Evolutionary conservation across 2,113 vertebrate species (phyloP).

Genomic region (Cercocebus atys): DNA sequence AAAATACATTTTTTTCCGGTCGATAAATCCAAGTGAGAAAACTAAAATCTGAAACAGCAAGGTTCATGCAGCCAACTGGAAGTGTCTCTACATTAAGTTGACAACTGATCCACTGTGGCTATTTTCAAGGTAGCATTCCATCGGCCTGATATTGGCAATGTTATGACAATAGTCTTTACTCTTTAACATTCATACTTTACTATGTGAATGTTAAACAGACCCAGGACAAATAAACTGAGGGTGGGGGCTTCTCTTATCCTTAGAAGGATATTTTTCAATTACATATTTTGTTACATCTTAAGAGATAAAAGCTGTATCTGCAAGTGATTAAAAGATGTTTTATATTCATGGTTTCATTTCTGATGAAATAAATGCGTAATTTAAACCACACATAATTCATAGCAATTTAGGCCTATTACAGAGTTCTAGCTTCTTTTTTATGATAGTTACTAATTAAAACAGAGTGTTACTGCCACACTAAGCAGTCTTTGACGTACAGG

Average conservation of each 20-base stretch:
- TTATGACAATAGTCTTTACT: background rate
- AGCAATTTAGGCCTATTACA: constrained; percentile 53
- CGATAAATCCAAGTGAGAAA: background rate
- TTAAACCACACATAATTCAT: constrained; percentile 70
- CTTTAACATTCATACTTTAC: background rate
- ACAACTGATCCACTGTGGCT: background rate
- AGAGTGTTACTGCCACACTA: constrained; percentile 46
- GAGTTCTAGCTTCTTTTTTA: constrained; percentile 70
- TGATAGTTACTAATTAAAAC: constrained; percentile 76
- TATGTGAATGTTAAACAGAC: background rate
- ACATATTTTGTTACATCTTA: constrained; percentile 62
- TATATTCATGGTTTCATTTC: constrained; percentile 69
- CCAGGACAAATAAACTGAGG: constrained; percentile 41
- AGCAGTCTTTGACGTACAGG: constrained; percentile 30
- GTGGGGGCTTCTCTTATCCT: background rate
- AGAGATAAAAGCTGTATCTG: constrained; percentile 79
- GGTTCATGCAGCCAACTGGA: background rate
- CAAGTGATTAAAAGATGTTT: constrained; percentile 79
- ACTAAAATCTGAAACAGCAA: background rate
- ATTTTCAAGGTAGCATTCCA: background rate
- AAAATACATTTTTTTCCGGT: background rate
- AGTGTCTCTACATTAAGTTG: background rate
- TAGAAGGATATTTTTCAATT: constrained; percentile 51
- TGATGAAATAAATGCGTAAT: constrained; percentile 74
- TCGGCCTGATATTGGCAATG: background rate